Conservation (phyloP, 2,888 invertebrate species). For the Notocelia uddmanniana region DNA sequence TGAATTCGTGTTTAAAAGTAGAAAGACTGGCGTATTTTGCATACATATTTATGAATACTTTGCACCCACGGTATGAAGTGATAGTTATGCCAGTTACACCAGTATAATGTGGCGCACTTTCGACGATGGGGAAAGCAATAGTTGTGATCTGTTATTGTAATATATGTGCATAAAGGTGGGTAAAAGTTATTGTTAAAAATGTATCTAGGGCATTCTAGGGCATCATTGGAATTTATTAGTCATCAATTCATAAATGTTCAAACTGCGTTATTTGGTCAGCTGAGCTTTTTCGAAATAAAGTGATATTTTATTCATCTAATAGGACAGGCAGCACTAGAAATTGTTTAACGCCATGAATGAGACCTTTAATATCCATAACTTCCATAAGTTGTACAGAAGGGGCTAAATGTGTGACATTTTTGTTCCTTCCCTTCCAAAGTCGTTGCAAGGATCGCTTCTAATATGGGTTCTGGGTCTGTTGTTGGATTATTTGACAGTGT, state of each 20-base stretch:
- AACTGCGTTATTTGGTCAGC: background rate
- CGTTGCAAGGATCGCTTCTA: background rate
- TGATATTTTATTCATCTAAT: background rate
- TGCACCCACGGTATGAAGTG: background rate
- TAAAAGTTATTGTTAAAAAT: slow-evolving; percentile 16
- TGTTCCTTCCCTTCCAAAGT: background rate
- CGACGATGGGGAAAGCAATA: background rate
- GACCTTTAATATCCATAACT: background rate
- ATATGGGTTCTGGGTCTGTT: background rate
- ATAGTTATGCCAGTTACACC: background rate
- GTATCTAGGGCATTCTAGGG: background rate
- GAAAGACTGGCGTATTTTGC: background rate
- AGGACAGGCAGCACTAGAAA: background rate
- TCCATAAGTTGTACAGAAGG: background rate
- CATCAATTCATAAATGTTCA: background rate
- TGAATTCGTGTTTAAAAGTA: slow-evolving; percentile 2
- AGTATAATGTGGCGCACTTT: background rate
- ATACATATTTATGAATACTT: background rate
- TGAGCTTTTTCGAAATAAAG: background rate
- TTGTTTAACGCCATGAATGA: background rate
- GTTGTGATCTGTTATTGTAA: slow-evolving; percentile 20
- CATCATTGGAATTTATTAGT: background rate
- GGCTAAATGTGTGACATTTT: slow-evolving; percentile 1
- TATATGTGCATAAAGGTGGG: background rate
- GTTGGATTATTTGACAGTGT: background rate